Evolutionary conservation across 1,140 invertebrate species (phyloP).

Genomic region (Amyelois transitella): DNA sequence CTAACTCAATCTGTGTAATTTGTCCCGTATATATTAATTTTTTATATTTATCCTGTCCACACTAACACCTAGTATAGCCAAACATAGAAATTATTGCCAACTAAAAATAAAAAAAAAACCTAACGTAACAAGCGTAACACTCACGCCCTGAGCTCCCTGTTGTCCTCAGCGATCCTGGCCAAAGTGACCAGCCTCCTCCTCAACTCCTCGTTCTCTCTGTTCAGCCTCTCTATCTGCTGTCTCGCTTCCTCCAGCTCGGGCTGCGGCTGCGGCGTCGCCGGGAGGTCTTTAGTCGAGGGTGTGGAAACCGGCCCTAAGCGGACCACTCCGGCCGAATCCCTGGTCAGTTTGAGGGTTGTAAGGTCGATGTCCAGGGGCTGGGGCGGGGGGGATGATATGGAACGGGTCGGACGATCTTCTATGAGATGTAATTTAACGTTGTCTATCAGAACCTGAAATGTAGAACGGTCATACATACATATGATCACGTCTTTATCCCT

Average conservation of each 20-base stretch:
- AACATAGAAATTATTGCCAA: too few species aligned
- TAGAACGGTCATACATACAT: neutral
- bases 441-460: constrained; percentile 79
- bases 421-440: constrained; percentile 79
- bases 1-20: too few species aligned
- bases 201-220: constrained; percentile 58
- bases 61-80: too few species aligned
- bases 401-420: constrained; percentile 87
- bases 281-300: constrained; percentile 30
- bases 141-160: constrained; percentile 63
- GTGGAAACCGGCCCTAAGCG: constrained; percentile 77
- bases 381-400: constrained; percentile 88
- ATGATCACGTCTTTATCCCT: too few species aligned
- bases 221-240: constrained; percentile 45
- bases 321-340: constrained; percentile 82
- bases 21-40: too few species aligned
- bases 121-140: constrained; percentile 15
- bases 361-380: constrained; percentile 86
- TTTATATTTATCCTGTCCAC: too few species aligned
- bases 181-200: constrained; percentile 46
- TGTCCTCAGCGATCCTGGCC: constrained; percentile 58
- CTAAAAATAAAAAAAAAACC: neutral
- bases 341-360: constrained; percentile 78
- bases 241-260: constrained; percentile 40
- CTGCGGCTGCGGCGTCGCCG: constrained; percentile 41